Conservation (phyloP, 1,140 invertebrate genomes). For the Bombus waltoni region DNA sequence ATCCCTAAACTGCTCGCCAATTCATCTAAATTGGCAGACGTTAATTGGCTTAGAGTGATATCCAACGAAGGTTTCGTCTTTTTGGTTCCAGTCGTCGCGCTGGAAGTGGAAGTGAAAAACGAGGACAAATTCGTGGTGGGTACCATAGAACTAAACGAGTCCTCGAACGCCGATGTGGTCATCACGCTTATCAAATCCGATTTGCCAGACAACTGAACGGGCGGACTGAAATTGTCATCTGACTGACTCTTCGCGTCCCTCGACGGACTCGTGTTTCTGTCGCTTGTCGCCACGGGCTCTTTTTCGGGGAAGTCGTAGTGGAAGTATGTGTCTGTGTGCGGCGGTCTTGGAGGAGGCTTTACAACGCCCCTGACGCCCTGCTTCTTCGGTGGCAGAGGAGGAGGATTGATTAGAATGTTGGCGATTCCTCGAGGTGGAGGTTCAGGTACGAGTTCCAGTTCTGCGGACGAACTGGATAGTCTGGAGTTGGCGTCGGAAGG, state of each 20-base stretch:
- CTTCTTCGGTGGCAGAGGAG: conserved; percentile 93
- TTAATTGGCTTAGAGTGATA: conserved; percentile 91
- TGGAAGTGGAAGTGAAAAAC: conserved; percentile 67
- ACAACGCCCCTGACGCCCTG: conserved; percentile 78
- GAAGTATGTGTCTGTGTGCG: conserved; percentile 84
- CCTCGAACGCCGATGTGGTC: conserved; percentile 76
- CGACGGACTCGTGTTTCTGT: conserved; percentile 67
- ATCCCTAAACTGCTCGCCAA: conserved; percentile 89
- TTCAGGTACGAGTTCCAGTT: conserved; percentile 85
- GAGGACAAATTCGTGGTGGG: conserved; percentile 72
- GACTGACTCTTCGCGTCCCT: conserved; percentile 69
- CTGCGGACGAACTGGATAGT: conserved; percentile 77
- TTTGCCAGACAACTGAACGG: conserved; percentile 72
- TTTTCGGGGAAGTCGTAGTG: conserved; percentile 86
- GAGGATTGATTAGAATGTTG: conserved; percentile 86
- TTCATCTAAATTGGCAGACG: conserved; percentile 90
- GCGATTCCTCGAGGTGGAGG: conserved; percentile 87
- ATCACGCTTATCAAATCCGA: conserved; percentile 58
- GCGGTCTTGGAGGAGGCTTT: conserved; percentile 87
- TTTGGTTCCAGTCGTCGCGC: conserved; percentile 54
- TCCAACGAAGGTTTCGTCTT: conserved; percentile 80
- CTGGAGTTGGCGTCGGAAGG: conserved; percentile 77
- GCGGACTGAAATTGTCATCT: conserved; percentile 79
- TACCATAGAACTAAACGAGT: conserved; percentile 77
- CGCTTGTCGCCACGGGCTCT: conserved; percentile 72